Base-by-base conservation (phyloP, 1,140 invertebrate genomes). In the Hylaeus volcanicus region DNA sequence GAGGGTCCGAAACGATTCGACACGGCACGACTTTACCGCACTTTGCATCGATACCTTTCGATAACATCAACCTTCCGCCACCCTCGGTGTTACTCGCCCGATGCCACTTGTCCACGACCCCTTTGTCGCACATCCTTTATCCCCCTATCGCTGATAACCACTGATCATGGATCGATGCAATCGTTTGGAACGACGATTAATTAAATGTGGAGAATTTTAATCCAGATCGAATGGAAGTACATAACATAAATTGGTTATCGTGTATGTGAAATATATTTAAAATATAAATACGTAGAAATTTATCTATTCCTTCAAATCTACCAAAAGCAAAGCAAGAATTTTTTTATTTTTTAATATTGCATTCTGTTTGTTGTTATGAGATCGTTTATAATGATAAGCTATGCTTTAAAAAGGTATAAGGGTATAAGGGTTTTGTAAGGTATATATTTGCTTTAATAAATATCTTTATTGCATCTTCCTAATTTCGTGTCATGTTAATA, bases 21-120 rank as follows among this genome's bases (percentile, higher is more conserved):
- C 74, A 69, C 68, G 60, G 41, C 61, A 56, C 83, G 60, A 55
- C 55, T 71, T 79, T 65, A 48, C 73, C 56, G 53, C 73, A 77
- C 75, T 80, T 72, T 79, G 84, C 75, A 84, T 74, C 79, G 82
- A 87, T 87, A 87, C 82, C 82, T 84, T 84, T 77, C 81, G 81
- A 86, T 85, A 88, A 79, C 80, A 86, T 87, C 87, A 69, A 73
- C 74, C 73, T 78, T 77, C 74, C 61, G 53, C 70, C 65, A 75
- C 58, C 71, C 66, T 69, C 56, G 75, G 39, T 15, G 63, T 66
- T 78, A 79, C 63, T 81, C 72, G 65, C 76, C 26, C 43, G 68
- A 11, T 58, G 64, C 65, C 81, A 83, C 74, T 83, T 81, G 84
- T 74, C 82, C 58, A 26, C 74, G 12, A 12, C 15, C 74, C 69